These are phyloP conservation scores for Rhombomys opimus DNA, from an alignment of 2,113 vertebrate species.

Conservation along the genomic window DNA sequence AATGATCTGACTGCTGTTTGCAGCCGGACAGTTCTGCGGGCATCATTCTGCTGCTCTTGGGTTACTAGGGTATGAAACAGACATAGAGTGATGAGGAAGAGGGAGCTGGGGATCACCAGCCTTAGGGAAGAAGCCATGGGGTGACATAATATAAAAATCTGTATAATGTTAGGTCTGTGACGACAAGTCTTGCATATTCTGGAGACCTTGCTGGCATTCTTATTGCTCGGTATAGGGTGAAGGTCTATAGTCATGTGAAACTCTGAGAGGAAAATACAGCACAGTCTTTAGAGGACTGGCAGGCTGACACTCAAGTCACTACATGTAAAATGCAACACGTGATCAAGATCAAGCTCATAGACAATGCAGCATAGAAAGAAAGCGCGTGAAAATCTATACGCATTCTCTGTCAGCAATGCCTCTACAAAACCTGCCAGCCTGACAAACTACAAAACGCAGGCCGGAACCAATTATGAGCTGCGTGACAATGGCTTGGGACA, in stretches of 20 bases:
- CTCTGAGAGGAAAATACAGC: background rate
- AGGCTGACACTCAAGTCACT: background rate
- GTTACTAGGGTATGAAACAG: background rate
- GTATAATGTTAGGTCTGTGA: conserved; percentile 21
- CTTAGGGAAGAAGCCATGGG: background rate
- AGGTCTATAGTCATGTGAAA: background rate
- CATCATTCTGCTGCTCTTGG: background rate
- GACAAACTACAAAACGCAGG: conserved; percentile 24
- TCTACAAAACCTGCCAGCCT: conserved; percentile 15
- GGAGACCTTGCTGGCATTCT: background rate
- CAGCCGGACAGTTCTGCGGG: background rate
- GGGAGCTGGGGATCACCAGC: background rate
- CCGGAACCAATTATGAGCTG: conserved; percentile 29
- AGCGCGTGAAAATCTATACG: background rate
- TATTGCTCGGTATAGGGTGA: background rate
- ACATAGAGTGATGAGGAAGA: background rate
- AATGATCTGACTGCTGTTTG: conserved; percentile 27
- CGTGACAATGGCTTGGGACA: conserved; percentile 20
- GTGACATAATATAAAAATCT: background rate
- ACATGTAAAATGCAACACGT: background rate
- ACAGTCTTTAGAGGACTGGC: background rate
- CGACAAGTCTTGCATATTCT: background rate
- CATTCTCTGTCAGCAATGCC: conserved; percentile 1
- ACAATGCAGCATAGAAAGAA: conserved; percentile 24
- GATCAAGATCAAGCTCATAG: background rate